A percentile compares a stretch with the other conserved stretches of the same genome.
These are phyloP conservation scores for Leptopilina clavipes DNA, from an alignment of 1,140 invertebrate genomes.

Conservation along the genomic window DNA sequence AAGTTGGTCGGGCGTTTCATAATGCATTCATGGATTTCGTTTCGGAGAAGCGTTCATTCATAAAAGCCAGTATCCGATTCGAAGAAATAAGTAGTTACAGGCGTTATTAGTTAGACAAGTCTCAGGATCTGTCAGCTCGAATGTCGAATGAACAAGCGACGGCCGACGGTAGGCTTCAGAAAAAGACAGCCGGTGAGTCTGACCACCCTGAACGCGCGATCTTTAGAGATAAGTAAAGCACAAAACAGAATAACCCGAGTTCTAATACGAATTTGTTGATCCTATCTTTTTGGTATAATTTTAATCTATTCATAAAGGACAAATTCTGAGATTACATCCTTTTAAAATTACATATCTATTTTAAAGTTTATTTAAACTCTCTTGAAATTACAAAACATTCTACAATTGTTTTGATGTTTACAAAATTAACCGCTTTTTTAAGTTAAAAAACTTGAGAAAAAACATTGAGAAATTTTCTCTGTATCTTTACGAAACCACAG, in stretches of 20 bases:
- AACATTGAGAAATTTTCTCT: too few species aligned
- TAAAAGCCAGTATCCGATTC: neutral
- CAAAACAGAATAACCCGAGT: neutral
- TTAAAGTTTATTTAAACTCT: too few species aligned
- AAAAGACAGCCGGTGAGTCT: conserved; percentile 53
- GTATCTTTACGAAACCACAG: too few species aligned
- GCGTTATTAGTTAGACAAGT: conserved; percentile 5
- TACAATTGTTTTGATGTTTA: too few species aligned
- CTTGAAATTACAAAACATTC: too few species aligned
- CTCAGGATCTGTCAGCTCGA: neutral
- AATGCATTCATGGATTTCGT: neutral
- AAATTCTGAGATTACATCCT: conserved; percentile 30
- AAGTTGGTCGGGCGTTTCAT: neutral
- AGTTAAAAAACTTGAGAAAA: too few species aligned
- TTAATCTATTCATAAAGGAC: neutral
- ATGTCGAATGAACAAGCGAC: conserved; percentile 55
- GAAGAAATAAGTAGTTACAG: conserved; percentile 21
- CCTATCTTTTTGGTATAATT: neutral
- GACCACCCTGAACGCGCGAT: conserved; percentile 38
- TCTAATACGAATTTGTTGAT: neutral
- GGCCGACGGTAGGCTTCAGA: conserved; percentile 61
- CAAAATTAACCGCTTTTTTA: too few species aligned
- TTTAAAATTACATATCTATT: too few species aligned
- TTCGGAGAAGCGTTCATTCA: conserved; percentile 26
- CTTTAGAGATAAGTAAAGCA: conserved; percentile 20